Evolutionary conservation across 2,888 invertebrate genomes (phyloP).

Genomic region (Protodeltote pygarga): DNA sequence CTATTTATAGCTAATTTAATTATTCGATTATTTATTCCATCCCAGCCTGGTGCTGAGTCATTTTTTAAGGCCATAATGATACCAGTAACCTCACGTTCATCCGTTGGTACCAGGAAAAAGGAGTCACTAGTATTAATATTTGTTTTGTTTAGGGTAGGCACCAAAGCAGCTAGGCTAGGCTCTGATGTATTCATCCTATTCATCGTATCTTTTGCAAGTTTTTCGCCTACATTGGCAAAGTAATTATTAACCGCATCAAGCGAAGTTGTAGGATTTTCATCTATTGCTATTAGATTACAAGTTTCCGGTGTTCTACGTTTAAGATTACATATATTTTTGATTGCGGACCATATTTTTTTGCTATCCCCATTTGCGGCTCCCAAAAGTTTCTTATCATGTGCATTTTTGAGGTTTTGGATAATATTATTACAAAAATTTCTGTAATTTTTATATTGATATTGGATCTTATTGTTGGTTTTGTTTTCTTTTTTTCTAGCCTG

Average conservation of each 20-base stretch:
- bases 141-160: neutral
- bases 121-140: neutral
- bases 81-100: neutral
- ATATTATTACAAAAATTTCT: neutral
- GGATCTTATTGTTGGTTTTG: neutral
- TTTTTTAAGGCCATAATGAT: neutral
- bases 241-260: neutral
- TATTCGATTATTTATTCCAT: neutral
- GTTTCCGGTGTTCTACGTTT: neutral
- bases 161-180: neutral
- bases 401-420: neutral
- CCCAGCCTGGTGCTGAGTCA: neutral
- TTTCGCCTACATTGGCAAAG: neutral
- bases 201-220: neutral
- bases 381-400: neutral
- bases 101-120: neutral
- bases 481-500: neutral
- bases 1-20: neutral
- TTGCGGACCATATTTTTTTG: neutral
- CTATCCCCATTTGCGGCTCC: neutral
- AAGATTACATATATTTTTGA: neutral
- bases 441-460: neutral
- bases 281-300: neutral
- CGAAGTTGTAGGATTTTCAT: neutral
- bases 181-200: neutral